Conservation (phyloP, 2,113 vertebrate genomes). For the Alethe castanea region DNA sequence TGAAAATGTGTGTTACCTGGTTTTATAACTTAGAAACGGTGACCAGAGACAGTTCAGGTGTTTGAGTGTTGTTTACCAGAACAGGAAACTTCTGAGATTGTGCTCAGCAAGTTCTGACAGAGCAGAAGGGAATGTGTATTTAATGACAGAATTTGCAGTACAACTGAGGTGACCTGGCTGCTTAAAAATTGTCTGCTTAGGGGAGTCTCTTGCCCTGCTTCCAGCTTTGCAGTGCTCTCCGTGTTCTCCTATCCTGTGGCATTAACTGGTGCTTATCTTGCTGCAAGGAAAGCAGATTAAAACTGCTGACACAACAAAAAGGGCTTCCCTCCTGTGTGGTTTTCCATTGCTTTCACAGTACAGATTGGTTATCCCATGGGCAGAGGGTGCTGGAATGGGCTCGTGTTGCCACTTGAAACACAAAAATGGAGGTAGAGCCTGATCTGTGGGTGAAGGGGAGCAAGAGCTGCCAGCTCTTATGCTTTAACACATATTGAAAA, state of each 20-base stretch:
- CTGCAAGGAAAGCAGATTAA: not conserved
- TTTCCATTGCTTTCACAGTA: not conserved
- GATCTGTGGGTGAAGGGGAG: not conserved
- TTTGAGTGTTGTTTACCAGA: not conserved
- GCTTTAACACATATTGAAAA: not conserved
- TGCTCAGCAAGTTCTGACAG: not conserved
- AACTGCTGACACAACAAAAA: not conserved
- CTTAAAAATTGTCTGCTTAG: not conserved
- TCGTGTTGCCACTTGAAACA: fast-evolving
- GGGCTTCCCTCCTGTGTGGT: not conserved
- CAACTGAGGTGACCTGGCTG: not conserved
- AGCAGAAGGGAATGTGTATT: not conserved
- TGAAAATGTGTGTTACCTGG: fast-evolving
- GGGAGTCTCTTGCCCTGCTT: not conserved
- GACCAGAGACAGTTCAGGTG: not conserved
- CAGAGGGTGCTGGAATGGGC: not conserved
- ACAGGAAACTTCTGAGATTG: not conserved
- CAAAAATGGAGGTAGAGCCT: not conserved
- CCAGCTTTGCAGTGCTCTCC: not conserved
- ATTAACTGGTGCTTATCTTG: not conserved
- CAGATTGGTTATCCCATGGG: not conserved
- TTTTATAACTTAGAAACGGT: not conserved
- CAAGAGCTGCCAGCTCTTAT: not conserved
- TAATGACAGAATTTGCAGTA: not conserved
- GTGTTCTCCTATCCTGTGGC: not conserved